Evolutionary conservation across 2,888 invertebrate genomes (phyloP).

Genomic region (Hipparchia sbordonii): DNA sequence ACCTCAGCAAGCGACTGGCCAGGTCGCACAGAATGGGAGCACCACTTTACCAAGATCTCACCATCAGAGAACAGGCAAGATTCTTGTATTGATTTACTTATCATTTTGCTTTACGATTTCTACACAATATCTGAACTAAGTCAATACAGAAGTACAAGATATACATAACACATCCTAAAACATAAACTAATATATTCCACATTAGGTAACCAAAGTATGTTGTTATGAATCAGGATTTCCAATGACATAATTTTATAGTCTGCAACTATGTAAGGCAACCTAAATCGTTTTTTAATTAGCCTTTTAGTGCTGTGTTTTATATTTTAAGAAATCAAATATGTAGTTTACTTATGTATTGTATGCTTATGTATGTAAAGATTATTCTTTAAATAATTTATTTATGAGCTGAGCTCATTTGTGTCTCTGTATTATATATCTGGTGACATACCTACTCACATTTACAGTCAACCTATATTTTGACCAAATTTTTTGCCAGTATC

Average conservation of each 20-base stretch:
- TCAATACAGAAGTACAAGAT: neutral
- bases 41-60: constrained; percentile 77
- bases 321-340: neutral
- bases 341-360: too few species aligned
- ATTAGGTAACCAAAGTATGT: constrained; percentile 8
- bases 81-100: neutral
- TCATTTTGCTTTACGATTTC: neutral
- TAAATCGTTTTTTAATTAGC: constrained; percentile 1
- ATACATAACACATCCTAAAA: neutral
- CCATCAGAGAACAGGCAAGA: constrained; percentile 75
- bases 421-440: too few species aligned
- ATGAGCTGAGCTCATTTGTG: too few species aligned
- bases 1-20: constrained; percentile 72
- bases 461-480: too few species aligned
- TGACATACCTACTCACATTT: too few species aligned
- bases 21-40: constrained; percentile 76
- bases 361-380: too few species aligned
- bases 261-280: neutral
- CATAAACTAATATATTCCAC: neutral
- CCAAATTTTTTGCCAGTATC: too few species aligned
- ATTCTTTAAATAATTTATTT: too few species aligned
- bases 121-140: neutral
- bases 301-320: neutral
- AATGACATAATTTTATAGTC: constrained; percentile 7
- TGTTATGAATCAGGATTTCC: constrained; percentile 6